Evolutionary conservation across 2,113 vertebrate species (phyloP), one percentile per base, ranked within the genome.

Genomic region (Syrmaticus mikado): DNA sequence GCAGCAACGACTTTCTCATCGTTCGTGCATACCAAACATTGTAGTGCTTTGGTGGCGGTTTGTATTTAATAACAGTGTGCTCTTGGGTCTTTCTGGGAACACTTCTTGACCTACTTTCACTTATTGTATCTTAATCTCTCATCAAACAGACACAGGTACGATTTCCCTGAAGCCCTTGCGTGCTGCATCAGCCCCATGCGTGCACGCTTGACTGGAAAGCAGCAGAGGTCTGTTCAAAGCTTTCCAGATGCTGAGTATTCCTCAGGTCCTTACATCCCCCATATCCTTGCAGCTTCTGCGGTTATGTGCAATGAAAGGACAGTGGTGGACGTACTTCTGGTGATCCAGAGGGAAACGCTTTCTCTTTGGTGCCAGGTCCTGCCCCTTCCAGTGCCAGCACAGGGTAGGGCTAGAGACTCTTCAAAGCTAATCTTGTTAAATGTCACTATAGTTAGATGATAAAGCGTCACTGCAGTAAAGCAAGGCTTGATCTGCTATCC

Each of bases 1-100:
- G n/a, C 3, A 65, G 18, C 53, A 81, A 45, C 18, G 52, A 3
- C 8, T 78, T 80, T 74, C 79, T 71, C 0, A 0, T 72, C 1
- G 0, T 55, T 40, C 0, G 2, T 92, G 46, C 61, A 13, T 25
- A 67, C 20, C 32, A 85, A 65, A 34, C 60, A 9, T 15, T 40
- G 57, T 1, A 72, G 65, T 83, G 41, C 6, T 46, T 67, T 21
- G 25, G 46, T 66, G 50, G 38, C 40, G 19, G 25, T 62, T 76
- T 79, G 36, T 21, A 34, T 58, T 40, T 77, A 87, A 73, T 53
- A 75, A 73, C 57, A 58, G 32, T 2, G 14, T 55, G 30, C 40
- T 78, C 61, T 62, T 0, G 0, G 24, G 75, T 74, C 60, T 50
- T 82, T 87, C 38, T 89, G 81, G 82, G 7, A 60, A 32, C 8